Conservation (phyloP, 92 coral and sea anemone genomes). For the Zoanthus sociatus region DNA sequence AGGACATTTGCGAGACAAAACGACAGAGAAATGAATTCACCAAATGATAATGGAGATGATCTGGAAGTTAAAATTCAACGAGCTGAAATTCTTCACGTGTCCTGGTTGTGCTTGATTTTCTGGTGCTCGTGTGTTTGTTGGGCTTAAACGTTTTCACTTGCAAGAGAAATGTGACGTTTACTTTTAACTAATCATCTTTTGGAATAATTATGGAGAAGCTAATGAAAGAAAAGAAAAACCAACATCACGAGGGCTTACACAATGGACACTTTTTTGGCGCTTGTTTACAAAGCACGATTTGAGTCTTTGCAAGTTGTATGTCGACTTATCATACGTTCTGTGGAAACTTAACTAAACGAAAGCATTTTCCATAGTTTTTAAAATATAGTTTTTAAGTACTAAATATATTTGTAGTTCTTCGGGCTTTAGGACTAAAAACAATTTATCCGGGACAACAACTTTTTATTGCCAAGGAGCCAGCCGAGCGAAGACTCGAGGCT, state of each 20-base stretch:
- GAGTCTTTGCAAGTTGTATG: neutral
- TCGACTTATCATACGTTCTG: no score
- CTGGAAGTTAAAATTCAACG: slow-evolving; percentile 7
- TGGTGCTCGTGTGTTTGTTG: slow-evolving; percentile 39
- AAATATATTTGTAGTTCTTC: no score
- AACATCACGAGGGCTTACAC: no score
- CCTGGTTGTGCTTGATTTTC: slow-evolving; percentile 22
- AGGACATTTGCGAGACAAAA: neutral
- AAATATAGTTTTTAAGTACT: no score
- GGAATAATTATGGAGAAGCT: neutral
- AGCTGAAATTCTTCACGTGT: slow-evolving; percentile 27
- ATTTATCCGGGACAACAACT: no score
- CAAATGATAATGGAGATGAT: neutral
- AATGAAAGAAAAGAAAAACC: no score
- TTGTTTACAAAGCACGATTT: neutral
- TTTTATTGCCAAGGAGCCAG: no score
- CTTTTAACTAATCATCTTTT: neutral
- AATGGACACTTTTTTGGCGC: no score
- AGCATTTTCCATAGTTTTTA: no score
- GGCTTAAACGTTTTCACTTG: neutral
- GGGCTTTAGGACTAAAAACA: no score
- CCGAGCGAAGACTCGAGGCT: no score
- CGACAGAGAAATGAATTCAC: neutral
- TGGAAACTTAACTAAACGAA: no score
- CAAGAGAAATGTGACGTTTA: neutral